These are phyloP conservation scores for Centropyge bicolor DNA, from an alignment of 2,797 vertebrate species.

Conservation along the genomic window DNA sequence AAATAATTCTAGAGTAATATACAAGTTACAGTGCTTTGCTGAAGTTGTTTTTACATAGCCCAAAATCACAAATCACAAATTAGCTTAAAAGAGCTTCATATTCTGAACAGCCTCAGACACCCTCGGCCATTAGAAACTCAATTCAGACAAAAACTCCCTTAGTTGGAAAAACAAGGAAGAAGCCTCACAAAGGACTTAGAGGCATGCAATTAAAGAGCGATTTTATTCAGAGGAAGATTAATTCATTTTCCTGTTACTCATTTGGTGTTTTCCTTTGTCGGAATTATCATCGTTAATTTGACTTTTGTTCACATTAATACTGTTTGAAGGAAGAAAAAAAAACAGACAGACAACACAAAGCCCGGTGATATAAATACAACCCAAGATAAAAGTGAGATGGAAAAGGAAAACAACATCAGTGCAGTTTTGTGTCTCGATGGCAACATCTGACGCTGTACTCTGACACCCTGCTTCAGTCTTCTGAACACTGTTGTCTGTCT, in stretches of 20 bases:
- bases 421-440: constrained; percentile 34
- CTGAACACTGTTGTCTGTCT: constrained; percentile 38
- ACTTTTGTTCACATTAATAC: background rate
- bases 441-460: constrained; percentile 46
- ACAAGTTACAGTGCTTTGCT: too few species aligned
- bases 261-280: background rate
- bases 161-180: background rate
- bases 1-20: too few species aligned
- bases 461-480: constrained; percentile 37
- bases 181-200: background rate
- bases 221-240: background rate
- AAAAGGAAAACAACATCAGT: constrained; percentile 17
- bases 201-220: background rate
- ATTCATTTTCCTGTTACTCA: background rate
- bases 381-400: constrained; percentile 34
- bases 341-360: constrained; percentile 1
- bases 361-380: constrained; percentile 32
- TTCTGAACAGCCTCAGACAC: background rate
- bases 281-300: background rate
- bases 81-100: background rate
- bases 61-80: background rate
- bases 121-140: background rate
- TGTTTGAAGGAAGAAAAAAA: background rate
- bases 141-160: background rate
- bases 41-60: background rate